Percentiles rank a stretch among this genome's conserved stretches.
These are phyloP conservation scores for Sturmia bella DNA, from an alignment of 2,888 invertebrate genomes.

Conservation along the genomic window DNA sequence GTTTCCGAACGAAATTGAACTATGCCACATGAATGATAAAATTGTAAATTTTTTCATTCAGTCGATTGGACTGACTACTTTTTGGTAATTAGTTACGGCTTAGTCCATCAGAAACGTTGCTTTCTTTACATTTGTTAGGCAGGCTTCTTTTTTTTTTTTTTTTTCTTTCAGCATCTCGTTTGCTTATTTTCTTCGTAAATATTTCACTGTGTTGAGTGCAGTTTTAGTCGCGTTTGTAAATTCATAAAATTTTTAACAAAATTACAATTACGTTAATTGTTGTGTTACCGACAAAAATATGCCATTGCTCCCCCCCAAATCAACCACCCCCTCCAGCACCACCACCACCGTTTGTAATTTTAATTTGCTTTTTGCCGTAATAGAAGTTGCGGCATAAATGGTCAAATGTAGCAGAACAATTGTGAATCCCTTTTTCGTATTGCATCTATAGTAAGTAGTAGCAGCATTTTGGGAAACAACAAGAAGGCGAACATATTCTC, in stretches of 20 bases:
- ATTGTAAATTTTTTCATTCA: too few species aligned
- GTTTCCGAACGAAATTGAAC: too few species aligned
- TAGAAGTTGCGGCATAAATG: constrained; percentile 23
- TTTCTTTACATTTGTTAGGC: too few species aligned
- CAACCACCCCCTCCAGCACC: too few species aligned
- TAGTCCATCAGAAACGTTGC: too few species aligned
- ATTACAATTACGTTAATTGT: constrained; percentile 81
- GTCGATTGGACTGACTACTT: too few species aligned
- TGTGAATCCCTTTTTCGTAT: constrained; percentile 20
- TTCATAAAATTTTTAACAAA: constrained; percentile 80
- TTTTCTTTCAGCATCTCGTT: neutral
- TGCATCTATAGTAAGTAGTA: neutral
- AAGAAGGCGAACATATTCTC: constrained; percentile 9
- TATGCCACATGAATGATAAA: too few species aligned
- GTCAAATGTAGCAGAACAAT: constrained; percentile 49
- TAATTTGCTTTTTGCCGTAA: constrained; percentile 26
- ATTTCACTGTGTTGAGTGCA: constrained; percentile 11
- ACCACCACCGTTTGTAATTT: constrained; percentile 30
- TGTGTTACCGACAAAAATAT: constrained; percentile 67
- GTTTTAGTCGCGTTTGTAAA: constrained; percentile 30
- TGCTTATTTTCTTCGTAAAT: neutral
- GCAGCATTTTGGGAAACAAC: constrained; percentile 9
- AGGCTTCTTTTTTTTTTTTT: too few species aligned
- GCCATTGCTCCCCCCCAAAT: neutral
- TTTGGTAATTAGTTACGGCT: too few species aligned